A percentile compares a stretch with the other conserved stretches of the same genome.
Evolutionary conservation across 2,797 vertebrate genomes (phyloP).

Genomic region (Anniella stebbinsi): DNA sequence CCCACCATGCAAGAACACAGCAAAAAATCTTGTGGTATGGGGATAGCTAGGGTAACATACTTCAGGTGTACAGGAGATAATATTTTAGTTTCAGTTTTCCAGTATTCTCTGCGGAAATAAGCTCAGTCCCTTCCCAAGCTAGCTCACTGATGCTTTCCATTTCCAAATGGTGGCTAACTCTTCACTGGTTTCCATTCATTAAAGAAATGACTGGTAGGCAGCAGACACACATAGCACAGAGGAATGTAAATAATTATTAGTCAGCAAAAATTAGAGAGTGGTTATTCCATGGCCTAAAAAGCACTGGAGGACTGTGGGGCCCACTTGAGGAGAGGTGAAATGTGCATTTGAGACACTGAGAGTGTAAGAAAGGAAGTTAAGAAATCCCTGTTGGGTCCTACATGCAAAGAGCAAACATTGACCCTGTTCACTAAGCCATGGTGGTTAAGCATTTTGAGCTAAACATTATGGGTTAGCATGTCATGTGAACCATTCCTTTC

Average conservation of each 20-base stretch:
- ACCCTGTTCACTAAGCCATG: no score
- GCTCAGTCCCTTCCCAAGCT: background rate
- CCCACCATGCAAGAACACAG: background rate
- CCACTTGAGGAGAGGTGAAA: background rate
- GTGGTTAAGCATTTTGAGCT: no score
- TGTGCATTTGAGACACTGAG: background rate
- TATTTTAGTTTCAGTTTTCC: background rate
- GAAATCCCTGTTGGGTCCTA: background rate
- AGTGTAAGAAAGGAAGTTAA: background rate
- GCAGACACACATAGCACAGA: background rate
- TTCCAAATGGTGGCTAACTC: background rate
- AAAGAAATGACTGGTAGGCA: background rate
- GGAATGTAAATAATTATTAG: no score
- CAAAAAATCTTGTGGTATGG: background rate
- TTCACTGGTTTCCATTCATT: background rate
- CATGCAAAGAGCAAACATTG: no score
- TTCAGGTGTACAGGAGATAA: background rate
- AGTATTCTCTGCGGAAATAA: background rate
- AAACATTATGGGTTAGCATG: no score
- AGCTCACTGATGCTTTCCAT: background rate
- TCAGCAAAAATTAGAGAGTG: no score
- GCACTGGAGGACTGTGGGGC: background rate
- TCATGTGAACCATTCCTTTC: no score
- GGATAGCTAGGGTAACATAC: background rate
- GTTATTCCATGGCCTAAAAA: no score